These are phyloP conservation scores for Oryzias curvinotus DNA, from an alignment of 2,113 vertebrate species.

Conservation along the genomic window DNA sequence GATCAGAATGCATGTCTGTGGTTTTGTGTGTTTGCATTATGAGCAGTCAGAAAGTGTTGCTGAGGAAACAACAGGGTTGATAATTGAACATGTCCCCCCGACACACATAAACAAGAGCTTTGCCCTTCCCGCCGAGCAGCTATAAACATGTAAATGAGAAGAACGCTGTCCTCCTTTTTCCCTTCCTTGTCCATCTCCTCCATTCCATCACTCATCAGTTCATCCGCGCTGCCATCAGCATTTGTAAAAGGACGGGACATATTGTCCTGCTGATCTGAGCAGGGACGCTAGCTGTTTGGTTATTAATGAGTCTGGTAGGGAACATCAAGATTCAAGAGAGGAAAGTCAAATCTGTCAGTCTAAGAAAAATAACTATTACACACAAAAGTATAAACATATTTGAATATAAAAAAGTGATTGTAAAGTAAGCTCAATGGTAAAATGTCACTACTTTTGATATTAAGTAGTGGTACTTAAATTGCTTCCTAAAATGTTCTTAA, in stretches of 20 bases:
- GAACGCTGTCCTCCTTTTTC: slow-evolving; percentile 31
- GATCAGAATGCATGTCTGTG: slow-evolving; percentile 10
- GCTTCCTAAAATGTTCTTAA: too few relatives aligned
- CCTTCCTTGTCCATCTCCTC: slow-evolving; percentile 31
- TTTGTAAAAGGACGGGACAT: slow-evolving; percentile 29
- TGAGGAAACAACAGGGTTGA: slow-evolving; percentile 65
- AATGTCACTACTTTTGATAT: too few relatives aligned
- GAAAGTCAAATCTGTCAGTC: slow-evolving; percentile 25
- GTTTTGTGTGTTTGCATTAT: slow-evolving; percentile 29
- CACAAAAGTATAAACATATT: neutral
- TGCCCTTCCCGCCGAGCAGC: slow-evolving; percentile 60
- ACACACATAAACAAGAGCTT: slow-evolving; percentile 30
- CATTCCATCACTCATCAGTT: slow-evolving; percentile 57
- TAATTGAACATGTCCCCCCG: slow-evolving; percentile 72
- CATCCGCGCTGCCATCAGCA: slow-evolving; percentile 36
- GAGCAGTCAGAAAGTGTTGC: slow-evolving; percentile 41
- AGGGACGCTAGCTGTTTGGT: slow-evolving; percentile 34
- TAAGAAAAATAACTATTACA: slow-evolving; percentile 14
- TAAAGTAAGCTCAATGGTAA: too few relatives aligned
- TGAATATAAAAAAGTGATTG: too few relatives aligned
- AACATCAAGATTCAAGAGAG: slow-evolving; percentile 16
- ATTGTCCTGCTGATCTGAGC: slow-evolving; percentile 32
- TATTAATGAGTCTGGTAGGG: slow-evolving; percentile 45
- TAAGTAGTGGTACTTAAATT: too few relatives aligned
- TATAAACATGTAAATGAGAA: slow-evolving; percentile 80